Base-by-base conservation (phyloP, 2,113 vertebrate genomes). In the Condylura cristata region DNA sequence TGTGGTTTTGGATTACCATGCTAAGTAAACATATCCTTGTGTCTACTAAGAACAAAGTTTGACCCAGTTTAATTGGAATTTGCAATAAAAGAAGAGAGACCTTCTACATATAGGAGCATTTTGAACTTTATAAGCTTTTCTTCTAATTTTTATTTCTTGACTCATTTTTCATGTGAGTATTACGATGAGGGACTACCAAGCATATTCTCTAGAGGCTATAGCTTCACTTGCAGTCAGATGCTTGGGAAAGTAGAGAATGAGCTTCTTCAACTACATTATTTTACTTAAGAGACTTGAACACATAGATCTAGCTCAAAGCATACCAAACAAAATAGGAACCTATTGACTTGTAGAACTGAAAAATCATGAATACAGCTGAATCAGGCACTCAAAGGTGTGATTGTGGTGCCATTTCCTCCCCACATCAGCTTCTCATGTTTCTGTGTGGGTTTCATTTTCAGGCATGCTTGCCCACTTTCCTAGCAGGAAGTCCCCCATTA, bases 51-150 rank as follows among this genome's bases (percentile, higher is more conserved):
- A 95, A 84, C 89, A 81, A 56, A 75, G 7, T 39, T 81, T 94
- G 65, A n/a, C 30, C 60, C 20, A 83, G 74, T 86, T 91, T 94
- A 91, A 44, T 75, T 93, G 86, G 61, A 86, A 56, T 74, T 53
- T 87, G 91, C 94, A 82, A 61, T 81, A 56, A 93, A 86, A 18
- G 61, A 76, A 37, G 11, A 83, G 72, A 72, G 4, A 2, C 22
- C 28, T 89, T 85, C 39, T 86, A 71, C 14, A 89, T 16, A 8
- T 48, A 61, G 26, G 37, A 0, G 0, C 58, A 13, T 75, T 83
- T 83, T 86, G 39, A 84, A 48, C 75, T 71, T 89, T 82, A 81
- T 93, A 61, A 68, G 8, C 32, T 63, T 85, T 41, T 17, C 6
- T 81, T 88, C n/a, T 80, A 18, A 61, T 58, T 92, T 92, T 6